phyloP scores from a whole-genome alignment of 1,140 invertebrate species.

The Bombus vancouverensis region DNA sequence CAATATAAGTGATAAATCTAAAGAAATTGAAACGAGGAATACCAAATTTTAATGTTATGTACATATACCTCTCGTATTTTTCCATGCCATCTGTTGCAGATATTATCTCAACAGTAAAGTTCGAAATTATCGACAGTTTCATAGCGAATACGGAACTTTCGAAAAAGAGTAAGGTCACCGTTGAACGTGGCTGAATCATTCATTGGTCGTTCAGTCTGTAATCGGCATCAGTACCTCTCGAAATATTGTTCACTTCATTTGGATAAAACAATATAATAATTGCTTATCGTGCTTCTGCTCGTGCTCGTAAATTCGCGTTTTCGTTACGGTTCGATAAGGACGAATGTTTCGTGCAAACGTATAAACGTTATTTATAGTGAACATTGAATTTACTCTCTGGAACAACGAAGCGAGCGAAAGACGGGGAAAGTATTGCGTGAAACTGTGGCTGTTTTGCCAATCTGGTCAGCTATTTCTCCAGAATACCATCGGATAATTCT shows the following conservation, averaged over 20 bases:
- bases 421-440: constrained; percentile 34
- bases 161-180: background rate
- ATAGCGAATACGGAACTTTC: background rate
- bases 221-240: too few relatives aligned
- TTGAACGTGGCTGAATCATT: background rate
- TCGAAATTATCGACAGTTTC: background rate
- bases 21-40: background rate
- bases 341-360: background rate
- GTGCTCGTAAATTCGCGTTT: background rate
- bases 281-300: background rate
- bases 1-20: background rate
- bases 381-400: background rate
- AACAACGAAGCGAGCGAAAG: background rate
- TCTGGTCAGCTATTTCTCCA: background rate
- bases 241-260: background rate
- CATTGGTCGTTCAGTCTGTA: background rate
- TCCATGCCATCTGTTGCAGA: background rate
- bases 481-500: background rate
- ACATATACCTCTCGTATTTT: background rate
- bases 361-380: constrained; percentile 39
- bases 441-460: background rate
- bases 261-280: too few relatives aligned
- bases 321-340: constrained; percentile 23
- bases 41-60: background rate
- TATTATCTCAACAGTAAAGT: background rate